Evolutionary conservation across 2,113 vertebrate genomes (phyloP), one percentile per base, ranked within the genome.

Genomic region (Mobula hypostoma): DNA sequence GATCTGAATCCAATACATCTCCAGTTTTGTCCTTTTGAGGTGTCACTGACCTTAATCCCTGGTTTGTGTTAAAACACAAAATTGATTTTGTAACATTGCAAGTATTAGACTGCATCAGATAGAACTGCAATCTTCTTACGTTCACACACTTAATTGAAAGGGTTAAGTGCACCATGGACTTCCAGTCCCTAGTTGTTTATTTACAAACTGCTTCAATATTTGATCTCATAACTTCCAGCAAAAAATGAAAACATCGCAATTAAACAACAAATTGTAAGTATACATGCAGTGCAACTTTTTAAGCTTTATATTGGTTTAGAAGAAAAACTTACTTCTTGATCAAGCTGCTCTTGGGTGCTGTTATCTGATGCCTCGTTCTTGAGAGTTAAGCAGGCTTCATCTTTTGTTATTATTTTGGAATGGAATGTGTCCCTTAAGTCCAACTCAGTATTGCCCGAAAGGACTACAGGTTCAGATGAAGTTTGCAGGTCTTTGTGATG

Each of bases 61-160:
- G 70, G 74, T 72, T 72, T 92, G 90, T 92, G 27, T 72, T 56
- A 76, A 87, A 93, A 93, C 90, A 93, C 36, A 91, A 93, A 48
- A 74, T n/a, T 93, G 21, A 93, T 36, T 36, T 93, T 93, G 56
- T 24, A 68, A 40, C 70, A 74, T 36, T 70, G 82, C 24, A 63
- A 32, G 58, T 66, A 66, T 48, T 93, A 93, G 74, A 70, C 7
- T 40, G 17, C 12, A 74, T 93, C 36, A 72, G 66, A 40, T 48
- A 93, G 21, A 74, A 74, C 36, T 68, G 82, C 14, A 2, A 61
- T 27, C 83, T 58, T 5, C 7, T 83, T 17, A 83, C 48, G 80
- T 83, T 83, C 83, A 87, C 24, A 29, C 29, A 24, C 24, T 58
- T n/a, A 88, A 88, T 5, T 63, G 61, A 88, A 88, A 63, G 63